Base-by-base conservation (phyloP, 1,140 invertebrate species). In the Orussus abietinus region DNA sequence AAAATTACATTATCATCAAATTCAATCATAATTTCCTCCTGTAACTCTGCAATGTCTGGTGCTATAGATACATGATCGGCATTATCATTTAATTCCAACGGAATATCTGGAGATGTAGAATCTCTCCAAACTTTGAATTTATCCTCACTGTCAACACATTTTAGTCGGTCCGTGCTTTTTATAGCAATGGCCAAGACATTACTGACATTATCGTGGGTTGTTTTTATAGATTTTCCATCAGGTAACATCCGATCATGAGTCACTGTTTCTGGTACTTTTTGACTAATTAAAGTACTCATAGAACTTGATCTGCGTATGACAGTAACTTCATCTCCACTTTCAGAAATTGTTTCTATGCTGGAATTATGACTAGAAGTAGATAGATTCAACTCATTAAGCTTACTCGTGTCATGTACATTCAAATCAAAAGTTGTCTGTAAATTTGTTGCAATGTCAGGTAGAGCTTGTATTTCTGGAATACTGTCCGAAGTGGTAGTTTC, bases 71-170 rank as follows among this genome's bases (percentile, higher is more conserved):
- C n/a, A 25, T n/a, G n/a, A n/a, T n/a, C 22, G n/a, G 34, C 9
- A 33, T 14, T 17, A 2, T 9, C 13, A 36, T 33, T 14, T 3
- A 2, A 19, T 36, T 39, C 10, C 4, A 21, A n/a, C 1, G 17
- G 14, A 10, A 32, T n/a, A 7, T 53, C 33, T 0, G 42, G 45
- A 13, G 51, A 36, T 11, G 37, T 25, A 3, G 53, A 45, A 45
- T 69, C 66, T 20, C 47, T 46, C 64, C 64, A 69, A 32, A 71
- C 47, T 42, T 57, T 46, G 18, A 69, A 64, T 17, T 42, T 53
- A 28, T 56, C 49, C 9, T 53, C 47, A 29, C 30, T 10, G n/a
- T 28, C 30, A 26, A 6, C 7, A 13, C 3, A 15, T 3, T n/a
- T 35, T 13, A 7, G 38, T 6, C 21, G 2, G n/a, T 53, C 53